A percentile compares a stretch with the other conserved stretches of the same genome.
These are phyloP conservation scores for Venturia canescens DNA, from an alignment of 1,140 invertebrate species.

Conservation along the genomic window DNA sequence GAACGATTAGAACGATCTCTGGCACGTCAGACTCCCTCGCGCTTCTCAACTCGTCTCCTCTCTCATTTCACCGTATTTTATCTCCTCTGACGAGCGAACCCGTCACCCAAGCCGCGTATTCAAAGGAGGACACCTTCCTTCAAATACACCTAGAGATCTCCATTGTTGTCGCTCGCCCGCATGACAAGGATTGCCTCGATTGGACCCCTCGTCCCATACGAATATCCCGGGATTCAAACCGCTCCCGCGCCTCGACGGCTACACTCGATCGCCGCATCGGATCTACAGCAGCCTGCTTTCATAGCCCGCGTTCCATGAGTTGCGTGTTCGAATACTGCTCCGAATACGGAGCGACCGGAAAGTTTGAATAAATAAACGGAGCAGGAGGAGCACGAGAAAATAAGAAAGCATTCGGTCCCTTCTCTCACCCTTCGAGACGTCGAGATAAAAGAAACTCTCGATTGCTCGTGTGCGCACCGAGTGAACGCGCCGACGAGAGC, in stretches of 20 bases:
- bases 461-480: neutral
- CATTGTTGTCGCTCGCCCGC: neutral
- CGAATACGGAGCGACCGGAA: neutral
- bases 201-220: neutral
- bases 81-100: neutral
- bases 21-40: neutral
- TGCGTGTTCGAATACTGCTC: constrained; percentile 21
- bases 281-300: neutral
- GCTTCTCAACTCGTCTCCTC: neutral
- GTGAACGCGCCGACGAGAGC: neutral
- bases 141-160: neutral
- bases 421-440: constrained; percentile 13
- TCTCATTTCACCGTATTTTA: neutral
- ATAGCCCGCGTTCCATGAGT: constrained; percentile 3
- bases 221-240: neutral
- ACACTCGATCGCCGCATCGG: neutral
- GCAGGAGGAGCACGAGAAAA: neutral
- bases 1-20: neutral
- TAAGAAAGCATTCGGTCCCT: neutral
- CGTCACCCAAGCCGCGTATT: constrained; percentile 18
- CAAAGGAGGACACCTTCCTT: constrained; percentile 28
- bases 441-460: neutral
- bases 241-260: neutral
- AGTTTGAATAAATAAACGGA: neutral
- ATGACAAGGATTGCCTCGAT: neutral